phyloP scores from a whole-genome alignment of 2,113 vertebrate genomes.

The Sminthopsis crassicaudata region DNA sequence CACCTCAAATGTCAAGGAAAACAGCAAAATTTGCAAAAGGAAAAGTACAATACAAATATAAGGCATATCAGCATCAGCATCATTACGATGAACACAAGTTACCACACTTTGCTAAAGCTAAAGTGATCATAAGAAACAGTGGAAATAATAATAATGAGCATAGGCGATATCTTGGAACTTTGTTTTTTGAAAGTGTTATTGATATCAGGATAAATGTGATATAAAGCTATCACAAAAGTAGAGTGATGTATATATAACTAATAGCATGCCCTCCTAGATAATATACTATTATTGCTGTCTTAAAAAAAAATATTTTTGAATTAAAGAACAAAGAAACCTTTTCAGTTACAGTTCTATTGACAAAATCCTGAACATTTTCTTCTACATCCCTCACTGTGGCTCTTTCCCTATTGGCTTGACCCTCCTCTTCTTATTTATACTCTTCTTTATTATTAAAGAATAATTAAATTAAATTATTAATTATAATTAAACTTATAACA shows the following conservation, averaged over 20 bases:
- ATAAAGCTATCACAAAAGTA: neutral
- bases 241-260: neutral
- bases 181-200: neutral
- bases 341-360: neutral
- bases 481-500: too few relatives aligned
- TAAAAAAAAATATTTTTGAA: neutral
- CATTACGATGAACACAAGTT: neutral
- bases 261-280: neutral
- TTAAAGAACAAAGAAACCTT: neutral
- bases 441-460: too few relatives aligned
- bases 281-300: neutral
- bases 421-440: neutral
- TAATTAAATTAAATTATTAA: too few relatives aligned
- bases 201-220: neutral
- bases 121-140: neutral
- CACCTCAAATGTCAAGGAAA: constrained; percentile 57
- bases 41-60: neutral
- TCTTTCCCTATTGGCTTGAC: neutral
- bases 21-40: neutral
- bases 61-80: neutral
- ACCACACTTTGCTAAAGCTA: neutral
- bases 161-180: neutral
- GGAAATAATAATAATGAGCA: too few relatives aligned
- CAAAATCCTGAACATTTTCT: neutral
- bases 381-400: neutral